Evolutionary conservation across 1,140 invertebrate genomes (phyloP), one percentile per base, ranked within the genome.

Genomic region (Triops longicaudatus): DNA sequence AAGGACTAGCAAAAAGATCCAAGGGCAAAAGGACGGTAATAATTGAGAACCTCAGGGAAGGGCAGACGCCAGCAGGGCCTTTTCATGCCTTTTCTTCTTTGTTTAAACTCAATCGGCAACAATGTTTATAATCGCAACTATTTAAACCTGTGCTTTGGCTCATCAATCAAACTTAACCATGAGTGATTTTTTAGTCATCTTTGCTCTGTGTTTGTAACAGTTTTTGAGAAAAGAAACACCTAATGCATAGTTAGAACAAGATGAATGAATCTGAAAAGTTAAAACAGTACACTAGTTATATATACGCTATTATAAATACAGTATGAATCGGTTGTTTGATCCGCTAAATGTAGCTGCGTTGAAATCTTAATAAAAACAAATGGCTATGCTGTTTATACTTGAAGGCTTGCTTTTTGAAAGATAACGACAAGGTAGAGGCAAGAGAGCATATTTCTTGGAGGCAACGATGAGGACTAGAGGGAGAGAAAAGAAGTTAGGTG

Each of bases 241-340:
- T 63, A 63, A 63, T 63, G 50, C 50, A 63, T 63, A 63, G 50
- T 63, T 63, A 63, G 50, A 63, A 63, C 50, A 63, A 63, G 50
- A 22, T 63, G 50, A 63, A 63, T 22, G 50, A 63, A 63, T 63
- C 50, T 63, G 14, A 63, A 63, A 37, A 37, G 31, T 63, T 63
- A 63, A 63, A 63, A 63, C 4, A 63, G 50, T 63, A 6, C 14
- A 22, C 6, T 63, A 63, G 22, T 63, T 14, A 63, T 63, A 10
- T 63, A 63, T 63, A 63, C 50, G 50, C 17, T 63, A 63, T 63
- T n/a, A 63, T 63, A 63, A 63, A 63, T 63, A 63, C 50, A 63
- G 22, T 63, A 12, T 22, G 22, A 63, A 63, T 63, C 50, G 50
- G 50, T 63, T 63, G 10, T 14, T 22, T 63, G 22, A 10, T 22